Conservation (phyloP, 1,140 invertebrate genomes). For the Formica exsecta region DNA sequence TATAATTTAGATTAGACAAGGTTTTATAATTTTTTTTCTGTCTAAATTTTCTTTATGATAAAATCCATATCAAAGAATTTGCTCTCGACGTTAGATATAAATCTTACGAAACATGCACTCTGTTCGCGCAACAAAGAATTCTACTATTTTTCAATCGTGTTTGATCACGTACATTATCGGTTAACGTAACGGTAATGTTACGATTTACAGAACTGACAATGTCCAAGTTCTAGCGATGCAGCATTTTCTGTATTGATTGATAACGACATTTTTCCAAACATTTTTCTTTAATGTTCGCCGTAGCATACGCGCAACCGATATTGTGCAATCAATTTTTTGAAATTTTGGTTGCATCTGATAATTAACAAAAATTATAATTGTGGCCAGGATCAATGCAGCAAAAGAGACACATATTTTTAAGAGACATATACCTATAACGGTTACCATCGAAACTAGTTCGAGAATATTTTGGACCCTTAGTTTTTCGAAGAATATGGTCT, state of each 20-base stretch:
- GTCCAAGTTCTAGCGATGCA: conserved; percentile 22
- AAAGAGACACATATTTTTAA: conserved; percentile 58
- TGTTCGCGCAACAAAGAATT: not conserved
- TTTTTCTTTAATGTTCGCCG: not conserved
- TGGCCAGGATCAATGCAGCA: conserved; percentile 73
- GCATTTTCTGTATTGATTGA: not conserved
- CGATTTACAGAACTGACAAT: conserved; percentile 54
- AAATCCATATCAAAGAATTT: not conserved
- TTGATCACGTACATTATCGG: conserved; percentile 49
- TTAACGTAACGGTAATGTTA: conserved; percentile 53
- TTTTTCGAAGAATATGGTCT: conserved; percentile 19
- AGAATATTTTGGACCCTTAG: conserved; percentile 74
- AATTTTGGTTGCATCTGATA: conserved; percentile 49
- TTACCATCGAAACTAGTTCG: conserved; percentile 65
- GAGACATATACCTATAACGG: conserved; percentile 45
- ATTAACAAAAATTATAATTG: conserved; percentile 47
- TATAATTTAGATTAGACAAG: not conserved
- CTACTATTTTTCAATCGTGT: not conserved
- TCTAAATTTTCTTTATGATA: not conserved
- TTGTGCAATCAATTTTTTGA: not conserved
- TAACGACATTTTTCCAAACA: not conserved
- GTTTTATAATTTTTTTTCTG: not conserved
- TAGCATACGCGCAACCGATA: not conserved
- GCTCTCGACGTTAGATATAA: not conserved
- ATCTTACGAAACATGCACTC: not conserved